Evolutionary conservation across 2,888 invertebrate species (phyloP).

Genomic region (Harpalus rufipes): DNA sequence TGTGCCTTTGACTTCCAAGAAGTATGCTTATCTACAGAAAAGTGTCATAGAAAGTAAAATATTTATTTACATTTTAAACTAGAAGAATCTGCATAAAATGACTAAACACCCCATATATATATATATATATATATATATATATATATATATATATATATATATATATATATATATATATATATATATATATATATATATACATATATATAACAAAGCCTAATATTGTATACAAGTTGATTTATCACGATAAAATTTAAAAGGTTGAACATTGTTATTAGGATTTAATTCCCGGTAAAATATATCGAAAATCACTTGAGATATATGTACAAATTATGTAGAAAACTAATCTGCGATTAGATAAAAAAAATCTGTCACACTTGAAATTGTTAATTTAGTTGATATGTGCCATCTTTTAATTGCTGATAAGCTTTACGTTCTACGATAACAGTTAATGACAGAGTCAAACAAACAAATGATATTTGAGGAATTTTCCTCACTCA

Average conservation of each 20-base stretch:
- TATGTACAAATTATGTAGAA: neutral
- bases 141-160: too few species aligned
- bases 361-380: conserved; percentile 45
- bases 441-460: neutral
- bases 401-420: conserved; percentile 4
- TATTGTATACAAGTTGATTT: neutral
- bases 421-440: conserved; percentile 1
- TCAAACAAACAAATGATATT: neutral
- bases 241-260: neutral
- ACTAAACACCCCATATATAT: too few species aligned
- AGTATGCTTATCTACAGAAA: too few species aligned
- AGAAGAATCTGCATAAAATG: too few species aligned
- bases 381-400: conserved; percentile 51
- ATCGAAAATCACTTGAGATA: conserved; percentile 37
- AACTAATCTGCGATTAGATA: conserved; percentile 21
- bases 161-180: too few species aligned
- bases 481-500: neutral
- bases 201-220: too few species aligned
- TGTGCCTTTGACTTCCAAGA: too few species aligned
- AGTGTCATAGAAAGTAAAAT: too few species aligned
- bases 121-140: too few species aligned
- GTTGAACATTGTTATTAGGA: neutral
- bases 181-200: too few species aligned
- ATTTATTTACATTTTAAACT: too few species aligned
- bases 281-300: conserved; percentile 35